Evolutionary conservation across 2,888 invertebrate species (phyloP).

Genomic region (Lasius platythorax): DNA sequence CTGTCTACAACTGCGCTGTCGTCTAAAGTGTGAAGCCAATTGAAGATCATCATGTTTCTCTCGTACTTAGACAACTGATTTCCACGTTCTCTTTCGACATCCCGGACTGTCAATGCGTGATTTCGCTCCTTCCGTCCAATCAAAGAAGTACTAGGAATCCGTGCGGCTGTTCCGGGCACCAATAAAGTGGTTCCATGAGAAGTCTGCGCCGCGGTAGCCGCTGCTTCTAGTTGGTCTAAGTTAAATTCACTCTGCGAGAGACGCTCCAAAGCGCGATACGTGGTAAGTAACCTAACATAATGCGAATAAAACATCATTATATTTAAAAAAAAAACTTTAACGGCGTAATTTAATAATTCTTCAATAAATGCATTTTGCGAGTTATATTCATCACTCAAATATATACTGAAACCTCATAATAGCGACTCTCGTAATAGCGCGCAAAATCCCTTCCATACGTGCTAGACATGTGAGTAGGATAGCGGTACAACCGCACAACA

Average conservation of each 20-base stretch:
- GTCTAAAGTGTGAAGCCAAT: constrained; percentile 96
- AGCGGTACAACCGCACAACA: too few species aligned
- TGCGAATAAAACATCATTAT: background rate
- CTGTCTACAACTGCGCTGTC: constrained; percentile 88
- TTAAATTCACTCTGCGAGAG: constrained; percentile 95
- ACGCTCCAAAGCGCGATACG: constrained; percentile 93
- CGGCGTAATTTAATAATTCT: background rate
- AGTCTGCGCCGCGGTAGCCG: constrained; percentile 86
- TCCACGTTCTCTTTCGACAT: constrained; percentile 93
- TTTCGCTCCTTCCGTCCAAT: constrained; percentile 86
- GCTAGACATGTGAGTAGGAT: too few species aligned
- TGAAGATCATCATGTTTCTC: constrained; percentile 98
- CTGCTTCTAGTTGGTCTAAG: constrained; percentile 91
- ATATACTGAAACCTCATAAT: too few species aligned
- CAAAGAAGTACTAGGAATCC: constrained; percentile 84
- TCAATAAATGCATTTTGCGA: background rate
- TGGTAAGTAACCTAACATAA: constrained; percentile 89
- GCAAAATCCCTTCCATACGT: too few species aligned
- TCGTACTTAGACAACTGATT: constrained; percentile 95
- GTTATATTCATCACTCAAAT: too few species aligned
- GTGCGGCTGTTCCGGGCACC: constrained; percentile 86
- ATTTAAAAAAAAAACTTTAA: background rate
- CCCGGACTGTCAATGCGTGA: constrained; percentile 91
- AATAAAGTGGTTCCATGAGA: constrained; percentile 83
- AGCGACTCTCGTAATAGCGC: too few species aligned